Evolutionary conservation across 2,797 vertebrate genomes (phyloP), one percentile per base, ranked within the genome.

Genomic region (Crax fasciolata): DNA sequence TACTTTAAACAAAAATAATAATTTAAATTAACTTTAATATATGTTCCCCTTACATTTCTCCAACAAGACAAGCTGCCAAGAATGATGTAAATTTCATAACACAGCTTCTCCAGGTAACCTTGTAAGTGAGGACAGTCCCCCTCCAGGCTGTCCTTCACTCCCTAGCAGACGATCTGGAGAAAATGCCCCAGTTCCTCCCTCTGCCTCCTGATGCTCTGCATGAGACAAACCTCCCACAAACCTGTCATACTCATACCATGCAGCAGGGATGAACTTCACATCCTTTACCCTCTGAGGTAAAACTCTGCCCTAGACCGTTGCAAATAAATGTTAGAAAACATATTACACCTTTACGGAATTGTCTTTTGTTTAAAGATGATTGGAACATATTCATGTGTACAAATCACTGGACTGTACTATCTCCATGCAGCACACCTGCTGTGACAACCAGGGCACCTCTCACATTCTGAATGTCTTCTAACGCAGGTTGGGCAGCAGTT

Each of bases 401-500:
- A 77, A 70, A 14, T n/a, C 13, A 24, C 61, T 14, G 62, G 39
- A 61, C 57, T 57, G 65, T 7, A 51, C 39, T 83, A 92, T 65
- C 79, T 55, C 85, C n/a, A 30, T 13, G 72, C 91, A 85, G 87
- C n/a, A 43, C 89, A 85, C 35, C 55, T 76, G 84, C 85, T 91
- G 93, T 92, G 24, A 5, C 27, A 89, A 94, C 78, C 81, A 94
- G 84, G 74, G 39, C 49, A 52, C 57, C 74, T 88, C 92, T 96
- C 84, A 84, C 72, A 28, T 92, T 95, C 90, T 89, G 79, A 81
- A 63, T 30, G 19, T 25, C 16, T 35, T 48, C 44, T 66, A 58
- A 88, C 80, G 83, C 63, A 86, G 91, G 48, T 55, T 59, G 48
- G 4, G 57, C 67, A 84, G 74, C 38, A 59, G 12, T 46, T 52